phyloP scores from a whole-genome alignment of 1,140 invertebrate genomes.

The Drosophila aff. region DNA sequence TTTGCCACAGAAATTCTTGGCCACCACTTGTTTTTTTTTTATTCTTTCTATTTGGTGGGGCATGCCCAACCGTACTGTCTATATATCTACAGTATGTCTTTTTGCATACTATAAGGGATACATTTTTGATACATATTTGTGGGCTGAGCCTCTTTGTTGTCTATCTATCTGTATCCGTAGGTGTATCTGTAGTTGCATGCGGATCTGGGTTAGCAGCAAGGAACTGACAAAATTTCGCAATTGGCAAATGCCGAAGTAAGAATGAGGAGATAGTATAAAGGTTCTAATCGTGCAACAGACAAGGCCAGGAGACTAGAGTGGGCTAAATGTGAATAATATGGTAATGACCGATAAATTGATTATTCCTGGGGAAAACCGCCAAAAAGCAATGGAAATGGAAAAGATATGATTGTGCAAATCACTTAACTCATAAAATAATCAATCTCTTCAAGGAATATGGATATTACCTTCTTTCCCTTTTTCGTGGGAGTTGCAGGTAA shows the following conservation, averaged over 20 bases:
- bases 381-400: neutral
- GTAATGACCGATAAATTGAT: slow-evolving; percentile 20
- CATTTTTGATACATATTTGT: slow-evolving; percentile 31
- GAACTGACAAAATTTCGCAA: slow-evolving; percentile 48
- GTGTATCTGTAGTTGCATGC: slow-evolving; percentile 21
- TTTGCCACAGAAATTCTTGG: slow-evolving; percentile 60
- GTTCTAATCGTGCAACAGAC: slow-evolving; percentile 16
- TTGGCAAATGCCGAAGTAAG: slow-evolving; percentile 24
- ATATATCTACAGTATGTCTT: slow-evolving; percentile 15
- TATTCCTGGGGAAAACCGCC: slow-evolving; percentile 4
- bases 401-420: neutral
- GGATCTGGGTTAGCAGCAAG: slow-evolving; percentile 41
- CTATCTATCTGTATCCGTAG: slow-evolving; percentile 2
- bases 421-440: neutral
- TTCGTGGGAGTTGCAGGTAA: neutral
- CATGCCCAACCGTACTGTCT: slow-evolving; percentile 11
- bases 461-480: neutral
- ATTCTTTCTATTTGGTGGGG: neutral
- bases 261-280: slow-evolving; percentile 21
- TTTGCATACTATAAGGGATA: slow-evolving; percentile 29
- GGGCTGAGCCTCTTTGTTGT: slow-evolving; percentile 19
- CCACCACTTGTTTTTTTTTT: slow-evolving; percentile 6
- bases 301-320: slow-evolving; percentile 28
- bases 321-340: slow-evolving; percentile 34
- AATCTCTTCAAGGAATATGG: too few relatives aligned